Evolutionary conservation across 2,113 vertebrate species (phyloP).

Genomic region (Barbus barbus): DNA sequence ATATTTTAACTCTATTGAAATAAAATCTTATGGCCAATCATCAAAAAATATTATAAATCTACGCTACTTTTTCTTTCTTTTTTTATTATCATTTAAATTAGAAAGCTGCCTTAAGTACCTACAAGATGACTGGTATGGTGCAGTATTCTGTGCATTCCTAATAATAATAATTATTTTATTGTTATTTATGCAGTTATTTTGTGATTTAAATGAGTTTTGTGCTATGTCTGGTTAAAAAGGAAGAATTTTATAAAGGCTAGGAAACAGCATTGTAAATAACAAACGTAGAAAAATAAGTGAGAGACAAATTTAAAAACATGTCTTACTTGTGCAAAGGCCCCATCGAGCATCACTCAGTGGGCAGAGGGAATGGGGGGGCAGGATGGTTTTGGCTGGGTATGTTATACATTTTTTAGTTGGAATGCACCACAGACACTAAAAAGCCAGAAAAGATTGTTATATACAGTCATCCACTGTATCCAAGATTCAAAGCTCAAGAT

Average conservation of each 20-base stretch:
- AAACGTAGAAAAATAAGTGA: not conserved
- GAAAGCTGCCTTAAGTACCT: not conserved
- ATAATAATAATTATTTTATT: not conserved
- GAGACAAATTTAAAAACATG: not conserved
- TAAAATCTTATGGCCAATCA: too few species aligned
- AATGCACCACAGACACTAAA: constrained; percentile 93
- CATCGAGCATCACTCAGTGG: constrained; percentile 85
- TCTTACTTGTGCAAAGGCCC: constrained; percentile 94
- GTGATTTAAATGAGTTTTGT: not conserved
- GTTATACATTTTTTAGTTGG: constrained; percentile 75
- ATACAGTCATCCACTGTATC: not conserved
- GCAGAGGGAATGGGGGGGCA: constrained; percentile 81
- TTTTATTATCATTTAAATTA: not conserved
- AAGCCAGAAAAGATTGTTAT: constrained; percentile 20
- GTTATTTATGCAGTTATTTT: not conserved
- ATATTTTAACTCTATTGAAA: too few species aligned
- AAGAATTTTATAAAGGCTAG: not conserved
- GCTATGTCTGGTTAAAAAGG: not conserved
- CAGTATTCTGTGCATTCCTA: not conserved
- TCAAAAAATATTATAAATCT: too few species aligned
- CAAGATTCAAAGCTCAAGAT: not conserved
- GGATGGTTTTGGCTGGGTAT: constrained; percentile 83
- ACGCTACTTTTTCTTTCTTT: too few species aligned
- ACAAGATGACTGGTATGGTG: not conserved
- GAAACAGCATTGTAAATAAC: not conserved